phyloP scores from a whole-genome alignment of 2,888 invertebrate species.

The Hymenopus coronatus region DNA sequence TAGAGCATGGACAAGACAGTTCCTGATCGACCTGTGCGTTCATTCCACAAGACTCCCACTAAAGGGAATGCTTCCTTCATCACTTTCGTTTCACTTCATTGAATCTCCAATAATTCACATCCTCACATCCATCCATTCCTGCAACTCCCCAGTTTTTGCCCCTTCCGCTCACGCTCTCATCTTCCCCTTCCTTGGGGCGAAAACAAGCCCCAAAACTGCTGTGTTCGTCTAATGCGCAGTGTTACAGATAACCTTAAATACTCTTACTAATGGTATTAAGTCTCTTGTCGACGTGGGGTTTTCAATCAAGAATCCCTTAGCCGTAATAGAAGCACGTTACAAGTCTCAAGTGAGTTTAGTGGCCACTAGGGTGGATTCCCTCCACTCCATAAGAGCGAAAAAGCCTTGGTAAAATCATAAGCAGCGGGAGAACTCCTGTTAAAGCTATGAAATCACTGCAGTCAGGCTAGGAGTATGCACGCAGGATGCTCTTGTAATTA shows the following conservation, averaged over 20 bases:
- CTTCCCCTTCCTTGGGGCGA: background rate
- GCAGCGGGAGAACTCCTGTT: too few relatives aligned
- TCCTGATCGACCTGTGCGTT: too few relatives aligned
- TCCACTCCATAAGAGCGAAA: too few relatives aligned
- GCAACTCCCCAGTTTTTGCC: background rate
- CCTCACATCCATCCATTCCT: background rate
- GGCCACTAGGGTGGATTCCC: too few relatives aligned
- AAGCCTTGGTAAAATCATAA: too few relatives aligned
- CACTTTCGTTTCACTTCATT: background rate
- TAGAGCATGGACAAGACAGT: too few relatives aligned
- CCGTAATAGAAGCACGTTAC: background rate
- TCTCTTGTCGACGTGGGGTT: background rate
- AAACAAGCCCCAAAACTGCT: background rate
- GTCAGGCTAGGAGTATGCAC: too few relatives aligned
- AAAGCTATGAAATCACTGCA: too few relatives aligned
- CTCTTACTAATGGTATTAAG: slow-evolving; percentile 1
- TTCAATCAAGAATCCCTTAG: background rate
- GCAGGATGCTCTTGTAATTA: too few relatives aligned
- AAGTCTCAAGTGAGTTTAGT: background rate
- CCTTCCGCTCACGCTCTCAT: background rate
- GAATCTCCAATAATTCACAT: slow-evolving; percentile 11
- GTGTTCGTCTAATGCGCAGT: background rate
- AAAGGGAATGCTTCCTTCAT: background rate
- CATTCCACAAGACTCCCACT: background rate
- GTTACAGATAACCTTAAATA: background rate